phyloP scores from a whole-genome alignment of 1,140 invertebrate genomes.

The Lordiphosa stackelbergi region DNA sequence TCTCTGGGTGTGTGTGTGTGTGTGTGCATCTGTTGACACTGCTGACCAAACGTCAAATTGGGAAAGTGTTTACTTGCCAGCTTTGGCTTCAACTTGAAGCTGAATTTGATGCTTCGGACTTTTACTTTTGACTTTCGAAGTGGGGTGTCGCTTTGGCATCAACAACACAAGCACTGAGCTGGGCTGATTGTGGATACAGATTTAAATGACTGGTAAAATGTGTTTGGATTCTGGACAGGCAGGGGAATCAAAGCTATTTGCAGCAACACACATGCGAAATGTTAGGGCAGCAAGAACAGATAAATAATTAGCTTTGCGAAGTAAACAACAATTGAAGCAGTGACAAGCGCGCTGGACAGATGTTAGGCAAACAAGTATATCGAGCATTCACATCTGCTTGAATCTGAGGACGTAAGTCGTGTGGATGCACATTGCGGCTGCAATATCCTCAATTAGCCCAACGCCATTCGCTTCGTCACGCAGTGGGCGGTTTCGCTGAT shows the following conservation, averaged over 20 bases:
- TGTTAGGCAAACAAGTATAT: too few relatives aligned
- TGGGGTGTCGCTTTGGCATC: constrained; percentile 18
- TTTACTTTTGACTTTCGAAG: constrained; percentile 12
- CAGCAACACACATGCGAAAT: too few relatives aligned
- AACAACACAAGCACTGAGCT: constrained; percentile 25
- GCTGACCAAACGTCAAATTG: constrained; percentile 72
- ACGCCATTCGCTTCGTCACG: too few relatives aligned
- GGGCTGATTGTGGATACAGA: constrained; percentile 8
- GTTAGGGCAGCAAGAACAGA: too few relatives aligned
- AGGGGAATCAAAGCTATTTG: constrained; percentile 1
- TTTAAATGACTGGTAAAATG: constrained; percentile 62
- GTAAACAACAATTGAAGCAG: too few relatives aligned
- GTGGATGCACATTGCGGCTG: too few relatives aligned
- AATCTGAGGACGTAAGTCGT: too few relatives aligned
- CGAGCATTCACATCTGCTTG: too few relatives aligned
- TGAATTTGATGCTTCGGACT: constrained; percentile 10
- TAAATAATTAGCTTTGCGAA: too few relatives aligned
- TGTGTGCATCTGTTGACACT: constrained; percentile 41
- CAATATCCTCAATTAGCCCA: too few relatives aligned
- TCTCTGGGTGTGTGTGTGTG: constrained; percentile 10
- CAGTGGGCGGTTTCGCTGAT: too few relatives aligned
- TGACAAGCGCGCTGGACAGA: too few relatives aligned
- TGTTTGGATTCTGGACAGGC: constrained; percentile 49
- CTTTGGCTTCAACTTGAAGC: constrained; percentile 24
- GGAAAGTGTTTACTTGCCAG: constrained; percentile 67